Evolutionary conservation across 2,888 invertebrate species (phyloP).

Genomic region (Cosmopolites sordidus): DNA sequence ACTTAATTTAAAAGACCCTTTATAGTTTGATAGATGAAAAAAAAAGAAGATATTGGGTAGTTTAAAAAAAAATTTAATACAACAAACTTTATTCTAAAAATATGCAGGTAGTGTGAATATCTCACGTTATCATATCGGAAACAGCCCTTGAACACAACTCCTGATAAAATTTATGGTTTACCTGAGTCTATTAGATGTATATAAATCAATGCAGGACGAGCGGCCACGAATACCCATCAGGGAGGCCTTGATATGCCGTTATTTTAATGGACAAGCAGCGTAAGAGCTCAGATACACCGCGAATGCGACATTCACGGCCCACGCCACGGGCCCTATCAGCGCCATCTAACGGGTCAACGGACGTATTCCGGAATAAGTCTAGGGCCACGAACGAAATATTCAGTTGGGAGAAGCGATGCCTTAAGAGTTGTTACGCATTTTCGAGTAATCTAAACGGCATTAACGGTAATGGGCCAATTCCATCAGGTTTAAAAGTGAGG

Average conservation of each 20-base stretch:
- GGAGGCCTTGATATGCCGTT: conserved; percentile 30
- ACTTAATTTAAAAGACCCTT: no score
- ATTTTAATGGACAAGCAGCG: conserved; percentile 39
- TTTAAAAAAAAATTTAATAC: no score
- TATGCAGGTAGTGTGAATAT: no score
- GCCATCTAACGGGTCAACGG: conserved; percentile 42
- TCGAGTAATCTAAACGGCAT: background rate
- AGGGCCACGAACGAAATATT: background rate
- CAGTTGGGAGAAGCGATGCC: background rate
- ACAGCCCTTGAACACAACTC: background rate
- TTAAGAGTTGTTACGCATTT: background rate
- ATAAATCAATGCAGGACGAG: conserved; percentile 28
- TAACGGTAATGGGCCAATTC: conserved; percentile 1
- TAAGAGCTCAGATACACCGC: conserved; percentile 40
- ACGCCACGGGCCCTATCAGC: conserved; percentile 40
- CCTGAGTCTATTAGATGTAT: conserved; percentile 16
- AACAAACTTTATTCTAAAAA: no score
- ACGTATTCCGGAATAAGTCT: conserved; percentile 15
- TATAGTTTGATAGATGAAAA: no score
- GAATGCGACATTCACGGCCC: conserved; percentile 34
- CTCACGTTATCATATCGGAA: background rate
- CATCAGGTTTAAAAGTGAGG: background rate
- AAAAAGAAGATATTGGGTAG: no score
- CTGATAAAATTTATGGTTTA: background rate
- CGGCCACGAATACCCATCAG: conserved; percentile 22